Evolutionary conservation across 2,113 vertebrate species (phyloP).

Genomic region (Dendrocopos noguchii): DNA sequence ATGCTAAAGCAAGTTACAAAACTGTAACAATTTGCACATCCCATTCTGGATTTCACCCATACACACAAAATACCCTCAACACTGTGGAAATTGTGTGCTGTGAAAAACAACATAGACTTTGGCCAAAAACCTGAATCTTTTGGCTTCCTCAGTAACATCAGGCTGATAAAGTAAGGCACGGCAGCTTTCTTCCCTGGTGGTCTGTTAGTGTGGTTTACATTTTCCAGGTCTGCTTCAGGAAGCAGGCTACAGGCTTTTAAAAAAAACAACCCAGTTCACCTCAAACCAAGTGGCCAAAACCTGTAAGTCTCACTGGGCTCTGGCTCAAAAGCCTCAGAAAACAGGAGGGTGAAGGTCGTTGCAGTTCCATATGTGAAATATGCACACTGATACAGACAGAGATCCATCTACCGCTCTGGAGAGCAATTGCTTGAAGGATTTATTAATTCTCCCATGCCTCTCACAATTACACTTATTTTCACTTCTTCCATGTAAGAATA

Average conservation of each 20-base stretch:
- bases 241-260: background rate
- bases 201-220: background rate
- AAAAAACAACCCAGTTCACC: background rate
- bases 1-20: background rate
- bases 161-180: background rate
- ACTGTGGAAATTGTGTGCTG: background rate
- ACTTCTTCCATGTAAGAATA: constrained; percentile 21
- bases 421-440: background rate
- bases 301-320: background rate
- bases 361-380: background rate
- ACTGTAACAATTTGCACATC: background rate
- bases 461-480: background rate
- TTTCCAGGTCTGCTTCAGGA: background rate
- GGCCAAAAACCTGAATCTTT: background rate
- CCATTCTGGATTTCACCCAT: background rate
- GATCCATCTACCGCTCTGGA: background rate
- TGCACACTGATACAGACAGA: background rate
- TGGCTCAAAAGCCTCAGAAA: constrained; percentile 10
- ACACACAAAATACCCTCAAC: background rate
- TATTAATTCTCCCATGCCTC: background rate
- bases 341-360: background rate
- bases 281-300: background rate
- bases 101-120: background rate
- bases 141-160: background rate
- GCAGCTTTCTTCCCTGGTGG: background rate